Evolutionary conservation across 2,113 vertebrate species (phyloP), one percentile per base, ranked within the genome.

Genomic region (Ameiurus melas): DNA sequence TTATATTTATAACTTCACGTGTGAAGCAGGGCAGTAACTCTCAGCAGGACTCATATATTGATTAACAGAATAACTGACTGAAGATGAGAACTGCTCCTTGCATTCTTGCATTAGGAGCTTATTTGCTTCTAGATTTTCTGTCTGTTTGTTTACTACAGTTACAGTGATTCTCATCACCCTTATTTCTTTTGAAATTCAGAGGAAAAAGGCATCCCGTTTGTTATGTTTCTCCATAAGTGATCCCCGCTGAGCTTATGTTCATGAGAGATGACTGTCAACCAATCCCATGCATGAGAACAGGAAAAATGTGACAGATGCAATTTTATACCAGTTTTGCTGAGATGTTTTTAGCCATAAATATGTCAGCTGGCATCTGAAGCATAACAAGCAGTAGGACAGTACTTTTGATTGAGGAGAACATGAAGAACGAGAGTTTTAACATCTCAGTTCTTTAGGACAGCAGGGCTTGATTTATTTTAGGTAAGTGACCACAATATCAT

Each of bases 91-190:
- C 89, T 83, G 79, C 68, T 86, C 27, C 30, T 66, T 68, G 70
- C 39, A 79, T 70, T 83, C 71, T 81, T 81, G 43, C 22, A 81
- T 43, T 82, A 71, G 30, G 25, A 87, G 22, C 17, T 71, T 66
- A 58, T 87, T 83, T 20, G 7, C 58, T 83, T 51, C 70, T 85
- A 73, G 78, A 73, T 75, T 66, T 81, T n/a, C 68, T 81, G 68
- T 58, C 51, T 71, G 25, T 27, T 36, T 43, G 33, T 58, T 81
- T 22, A 58, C 55, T 81, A 22, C 79, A 58, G 53, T 81, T 22
- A 33, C 17, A 57, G 14, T 5, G 0, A 58, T 81, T 87, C 66
- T 39, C 20, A 43, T 81, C 68, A 66, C 0, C 0, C 47, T 16
- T 78, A 75, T 60, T 39, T 84, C 77, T 57, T 51, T 71, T 14